Evolutionary conservation across 2,888 invertebrate genomes (phyloP).

Genomic region (Chorisops tibialis): DNA sequence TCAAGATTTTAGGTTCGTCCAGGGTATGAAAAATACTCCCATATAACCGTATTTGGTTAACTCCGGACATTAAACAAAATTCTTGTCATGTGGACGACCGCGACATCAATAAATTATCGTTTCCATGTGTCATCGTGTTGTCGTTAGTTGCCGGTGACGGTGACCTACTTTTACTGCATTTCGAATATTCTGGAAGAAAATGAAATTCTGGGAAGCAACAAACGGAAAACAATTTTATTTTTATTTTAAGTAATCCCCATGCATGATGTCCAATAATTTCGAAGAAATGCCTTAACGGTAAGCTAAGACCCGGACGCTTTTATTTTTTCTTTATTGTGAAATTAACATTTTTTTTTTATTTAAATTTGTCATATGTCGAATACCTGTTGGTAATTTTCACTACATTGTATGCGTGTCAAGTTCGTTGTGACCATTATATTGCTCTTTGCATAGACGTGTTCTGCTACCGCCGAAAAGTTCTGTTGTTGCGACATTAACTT

Average conservation of each 20-base stretch:
- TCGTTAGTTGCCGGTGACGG: background rate
- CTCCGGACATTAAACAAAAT: background rate
- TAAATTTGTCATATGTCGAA: too few relatives aligned
- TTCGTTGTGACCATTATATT: conserved; percentile 12
- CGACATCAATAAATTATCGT: background rate
- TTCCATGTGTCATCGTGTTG: background rate
- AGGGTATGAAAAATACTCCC: background rate
- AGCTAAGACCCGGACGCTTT: background rate
- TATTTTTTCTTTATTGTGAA: conserved; percentile 1
- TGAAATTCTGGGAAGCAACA: conserved; percentile 19
- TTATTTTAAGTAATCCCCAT: background rate
- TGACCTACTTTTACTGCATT: conserved; percentile 9
- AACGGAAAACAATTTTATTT: conserved; percentile 3
- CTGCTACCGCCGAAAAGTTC: background rate
- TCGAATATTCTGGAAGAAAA: conserved; percentile 21
- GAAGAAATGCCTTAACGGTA: conserved; percentile 19
- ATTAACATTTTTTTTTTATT: too few relatives aligned
- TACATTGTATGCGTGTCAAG: conserved; percentile 23
- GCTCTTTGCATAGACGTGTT: background rate
- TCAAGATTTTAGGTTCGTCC: too few relatives aligned
- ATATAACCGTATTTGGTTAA: background rate
- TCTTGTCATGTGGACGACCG: conserved; percentile 11
- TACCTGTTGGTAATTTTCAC: background rate
- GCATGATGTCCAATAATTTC: background rate
- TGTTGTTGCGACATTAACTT: background rate